Conservation (phyloP, 1,140 invertebrate genomes). For the Ceratina australensis region DNA sequence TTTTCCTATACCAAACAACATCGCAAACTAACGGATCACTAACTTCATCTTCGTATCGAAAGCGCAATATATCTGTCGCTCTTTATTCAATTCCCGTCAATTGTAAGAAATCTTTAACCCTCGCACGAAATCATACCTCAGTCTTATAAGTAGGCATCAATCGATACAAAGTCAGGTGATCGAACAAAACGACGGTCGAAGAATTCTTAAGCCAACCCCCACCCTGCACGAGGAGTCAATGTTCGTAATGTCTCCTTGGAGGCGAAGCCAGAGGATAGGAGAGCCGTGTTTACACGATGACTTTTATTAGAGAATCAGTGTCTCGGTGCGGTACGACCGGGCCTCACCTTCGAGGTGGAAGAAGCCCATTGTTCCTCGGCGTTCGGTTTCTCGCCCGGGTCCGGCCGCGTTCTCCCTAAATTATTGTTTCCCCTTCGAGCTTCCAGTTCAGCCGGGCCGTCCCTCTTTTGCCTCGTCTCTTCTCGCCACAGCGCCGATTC, state of each 20-base stretch:
- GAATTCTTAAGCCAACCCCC: conserved; percentile 1
- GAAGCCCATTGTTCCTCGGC: conserved; percentile 37
- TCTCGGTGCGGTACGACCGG: conserved; percentile 42
- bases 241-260: conserved; percentile 17
- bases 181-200: conserved; percentile 29
- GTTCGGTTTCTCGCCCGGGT: conserved; percentile 23
- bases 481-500: conserved; percentile 30
- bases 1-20: no score
- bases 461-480: neutral
- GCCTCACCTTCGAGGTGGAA: conserved; percentile 23
- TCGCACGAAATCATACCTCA: neutral
- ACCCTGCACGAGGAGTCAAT: conserved; percentile 15
- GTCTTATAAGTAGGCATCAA: conserved; percentile 19
- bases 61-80: no score
- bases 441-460: conserved; percentile 21
- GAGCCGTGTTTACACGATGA: conserved; percentile 46
- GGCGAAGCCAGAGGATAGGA: conserved; percentile 6
- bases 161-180: neutral
- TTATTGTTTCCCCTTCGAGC: conserved; percentile 60
- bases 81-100: no score
- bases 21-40: no score
- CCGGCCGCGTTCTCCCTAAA: conserved; percentile 47
- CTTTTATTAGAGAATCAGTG: conserved; percentile 65
- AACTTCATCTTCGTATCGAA: no score
- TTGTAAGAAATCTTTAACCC: neutral